Conservation (phyloP, 2,888 invertebrate genomes). For the Tipula lateralis region DNA sequence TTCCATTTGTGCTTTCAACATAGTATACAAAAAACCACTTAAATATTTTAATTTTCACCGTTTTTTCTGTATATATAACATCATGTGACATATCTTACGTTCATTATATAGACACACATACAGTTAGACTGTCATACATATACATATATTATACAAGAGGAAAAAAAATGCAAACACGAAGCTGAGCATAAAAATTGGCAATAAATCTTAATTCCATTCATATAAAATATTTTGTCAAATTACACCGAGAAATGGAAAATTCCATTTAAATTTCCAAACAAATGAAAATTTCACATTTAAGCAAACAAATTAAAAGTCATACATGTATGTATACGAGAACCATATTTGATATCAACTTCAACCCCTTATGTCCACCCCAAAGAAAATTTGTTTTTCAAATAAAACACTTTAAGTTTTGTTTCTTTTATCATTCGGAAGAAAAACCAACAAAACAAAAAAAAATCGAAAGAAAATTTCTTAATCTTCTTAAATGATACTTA, state of each 20-base stretch:
- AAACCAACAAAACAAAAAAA: neutral
- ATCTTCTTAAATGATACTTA: constrained; percentile 28
- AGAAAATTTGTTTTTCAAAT: neutral
- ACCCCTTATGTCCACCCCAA: neutral
- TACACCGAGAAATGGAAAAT: neutral
- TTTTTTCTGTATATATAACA: neutral
- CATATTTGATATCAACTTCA: neutral
- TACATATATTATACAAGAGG: neutral
- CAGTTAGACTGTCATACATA: no score
- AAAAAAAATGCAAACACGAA: neutral
- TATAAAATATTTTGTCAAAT: constrained; percentile 16
- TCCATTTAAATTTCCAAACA: neutral
- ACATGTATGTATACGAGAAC: neutral
- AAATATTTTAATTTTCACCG: constrained; percentile 11
- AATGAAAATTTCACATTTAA: neutral
- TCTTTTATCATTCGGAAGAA: neutral
- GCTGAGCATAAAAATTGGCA: neutral
- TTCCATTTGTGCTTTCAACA: neutral
- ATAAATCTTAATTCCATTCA: constrained; percentile 15
- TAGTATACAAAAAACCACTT: neutral
- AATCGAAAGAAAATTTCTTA: constrained; percentile 2
- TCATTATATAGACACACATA: neutral
- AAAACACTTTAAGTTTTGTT: neutral
- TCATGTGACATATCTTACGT: neutral
- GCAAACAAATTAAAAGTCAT: neutral